These are phyloP conservation scores for Acutogordius australiensis DNA, from an alignment of 2,888 invertebrate genomes.

Conservation along the genomic window DNA sequence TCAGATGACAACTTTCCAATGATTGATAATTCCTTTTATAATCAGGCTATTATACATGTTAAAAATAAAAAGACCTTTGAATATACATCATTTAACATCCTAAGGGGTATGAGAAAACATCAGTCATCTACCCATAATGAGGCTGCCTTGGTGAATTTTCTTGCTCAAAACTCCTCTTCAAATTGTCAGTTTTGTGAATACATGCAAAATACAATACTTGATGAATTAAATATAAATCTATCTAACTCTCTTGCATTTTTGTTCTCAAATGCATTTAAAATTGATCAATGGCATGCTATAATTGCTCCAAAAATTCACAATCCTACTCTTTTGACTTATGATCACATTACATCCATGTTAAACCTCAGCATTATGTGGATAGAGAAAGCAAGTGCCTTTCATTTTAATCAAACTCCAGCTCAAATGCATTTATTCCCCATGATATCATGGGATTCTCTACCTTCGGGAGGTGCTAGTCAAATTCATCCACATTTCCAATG, in stretches of 20 bases:
- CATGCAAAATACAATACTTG: not conserved
- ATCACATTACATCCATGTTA: not conserved
- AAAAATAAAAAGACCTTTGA: conserved; percentile 4
- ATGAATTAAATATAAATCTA: not conserved
- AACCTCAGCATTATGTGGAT: not conserved
- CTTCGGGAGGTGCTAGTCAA: conserved; percentile 1
- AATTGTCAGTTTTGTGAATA: not conserved
- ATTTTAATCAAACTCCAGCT: not conserved
- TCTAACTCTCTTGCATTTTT: not conserved
- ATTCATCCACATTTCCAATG: conserved; percentile 5
- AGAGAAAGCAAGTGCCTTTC: not conserved
- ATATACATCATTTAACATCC: not conserved
- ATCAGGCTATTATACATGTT: not conserved
- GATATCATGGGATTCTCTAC: not conserved
- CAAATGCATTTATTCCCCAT: not conserved
- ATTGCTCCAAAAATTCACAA: conserved; percentile 5
- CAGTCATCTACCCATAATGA: not conserved
- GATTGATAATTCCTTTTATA: conserved; percentile 3
- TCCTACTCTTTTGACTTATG: not conserved
- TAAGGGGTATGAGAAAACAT: not conserved
- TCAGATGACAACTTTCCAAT: too few relatives aligned
- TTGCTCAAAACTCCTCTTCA: not conserved
- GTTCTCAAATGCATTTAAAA: conserved; percentile 5
- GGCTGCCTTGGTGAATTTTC: not conserved
- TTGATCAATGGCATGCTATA: not conserved